Evolutionary conservation across 2,888 invertebrate genomes (phyloP), one percentile per base, ranked within the genome.

Genomic region (Steinernema hermaphroditum): DNA sequence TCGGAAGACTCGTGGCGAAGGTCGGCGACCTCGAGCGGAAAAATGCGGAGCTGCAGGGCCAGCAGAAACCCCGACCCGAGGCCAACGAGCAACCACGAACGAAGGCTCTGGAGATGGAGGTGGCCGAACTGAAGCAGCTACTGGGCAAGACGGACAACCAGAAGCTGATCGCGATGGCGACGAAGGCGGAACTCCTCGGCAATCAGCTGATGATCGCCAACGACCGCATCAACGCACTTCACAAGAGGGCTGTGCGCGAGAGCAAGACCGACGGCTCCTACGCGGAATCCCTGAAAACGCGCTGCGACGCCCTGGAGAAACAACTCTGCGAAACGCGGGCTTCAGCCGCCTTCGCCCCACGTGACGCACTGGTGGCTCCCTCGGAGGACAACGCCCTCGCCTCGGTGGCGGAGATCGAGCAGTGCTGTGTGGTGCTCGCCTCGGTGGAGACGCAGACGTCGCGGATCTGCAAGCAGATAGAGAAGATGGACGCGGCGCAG

Each of bases 41-140:
- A 32, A 81, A 80, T 72, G 62, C 71, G 19, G 80, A 80, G 43
- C 70, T 81, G 27, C 75, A 71, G 68, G 54, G 70, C 43, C 80
- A 82, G 69, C 70, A 73, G 49, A 72, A 75, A 68, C 72, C 62
- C 8, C 27, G 14, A 41, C 71, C 19, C 1, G 62, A 62, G 49
- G 22, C 24, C 24, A 19, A 68, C 74, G 19, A 91, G 77, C 91
- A 91, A 82, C 91, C 92, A 84, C 92, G 91, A 88, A 89, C 92
- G 12, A 83, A 85, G 72, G 81, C 88, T 24, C 80, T 88, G 75
- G 87, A 87, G 71, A 91, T 91, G 81, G 93, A 93, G 68, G 68
- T 41, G 22, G 57, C 50, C 19, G 57, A 57, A 27, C 32, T 32
- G 24, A 34, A 80, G 22, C 77, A 77, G 43, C 72, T 86, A 46